Base-by-base conservation (phyloP, 2,888 invertebrate genomes). In the Platycnemis pennipes region DNA sequence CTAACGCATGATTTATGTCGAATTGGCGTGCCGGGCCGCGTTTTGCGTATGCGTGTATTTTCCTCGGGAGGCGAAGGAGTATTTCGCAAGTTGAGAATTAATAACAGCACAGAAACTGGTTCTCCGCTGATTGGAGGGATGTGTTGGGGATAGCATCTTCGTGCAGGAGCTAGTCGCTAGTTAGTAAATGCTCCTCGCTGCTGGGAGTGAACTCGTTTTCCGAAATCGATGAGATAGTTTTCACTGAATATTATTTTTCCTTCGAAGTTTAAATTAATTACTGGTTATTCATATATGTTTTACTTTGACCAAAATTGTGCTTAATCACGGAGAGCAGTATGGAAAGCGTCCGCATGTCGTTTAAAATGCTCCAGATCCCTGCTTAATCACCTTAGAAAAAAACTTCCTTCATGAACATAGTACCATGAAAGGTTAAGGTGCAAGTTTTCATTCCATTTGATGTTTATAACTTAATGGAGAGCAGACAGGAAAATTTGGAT, bases 21-120 rank as follows among this genome's bases (percentile, higher is more conserved):
- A 91, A n/a, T 56, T n/a, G 91, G 69, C 63, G 91, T 63, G 77
- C 77, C 37, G 31, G 13, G 37, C 37, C 37, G 77, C 37, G 77
- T 69, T 63, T 56, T 45, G n/a, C 26, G 56, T 42, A 37, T 53
- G 22, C 53, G 26, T 77, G 37, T 44, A 8, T 87, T 46, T 44
- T 8, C 46, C 31, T 37, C 42, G 26, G n/a, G 87, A 44, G 45
- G 87, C n/a, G 87, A 87, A 69, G n/a, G 63, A 45, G 69, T 69
- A 63, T 91, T 91, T 91, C 63, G 91, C 91, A 63, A 91, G 56
- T 45, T 42, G 49, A 63, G 63, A 91, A 91, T 91, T 91, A 91
- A 91, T 69, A 91, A 91, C 91, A 63, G 69, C 4, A 63, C 2
- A 22, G 13, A 69, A 91, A 91, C 91, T 63, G 91, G 91, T 91